phyloP scores from a whole-genome alignment of 2,797 vertebrate genomes.

The Poeciliopsis presidionis region DNA sequence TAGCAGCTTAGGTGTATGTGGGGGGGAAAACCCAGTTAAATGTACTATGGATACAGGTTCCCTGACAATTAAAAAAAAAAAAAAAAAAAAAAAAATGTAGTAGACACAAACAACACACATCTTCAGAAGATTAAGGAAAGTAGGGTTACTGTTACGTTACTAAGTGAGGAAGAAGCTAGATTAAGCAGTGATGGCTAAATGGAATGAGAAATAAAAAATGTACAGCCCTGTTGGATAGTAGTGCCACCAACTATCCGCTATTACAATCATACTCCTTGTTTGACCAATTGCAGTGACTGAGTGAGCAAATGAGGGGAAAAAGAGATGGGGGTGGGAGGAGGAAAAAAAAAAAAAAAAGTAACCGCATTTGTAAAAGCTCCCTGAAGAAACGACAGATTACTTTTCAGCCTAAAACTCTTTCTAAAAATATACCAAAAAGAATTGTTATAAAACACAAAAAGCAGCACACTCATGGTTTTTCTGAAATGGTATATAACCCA shows the following conservation, averaged over 20 bases:
- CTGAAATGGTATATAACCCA: constrained; percentile 54
- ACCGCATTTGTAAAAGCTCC: constrained; percentile 78
- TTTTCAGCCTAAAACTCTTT: constrained; percentile 64
- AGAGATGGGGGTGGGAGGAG: constrained; percentile 18
- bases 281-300: constrained; percentile 55
- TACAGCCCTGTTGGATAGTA: constrained; percentile 67
- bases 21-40: constrained; percentile 71
- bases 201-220: constrained; percentile 54
- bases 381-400: constrained; percentile 76
- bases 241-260: constrained; percentile 60
- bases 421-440: constrained; percentile 55
- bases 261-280: constrained; percentile 66
- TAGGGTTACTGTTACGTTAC: constrained; percentile 39
- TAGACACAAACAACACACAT: constrained; percentile 60
- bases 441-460: constrained; percentile 64
- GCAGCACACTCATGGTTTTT: constrained; percentile 67
- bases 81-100: constrained; percentile 60
- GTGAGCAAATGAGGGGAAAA: constrained; percentile 53
- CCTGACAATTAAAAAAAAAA: constrained; percentile 72
- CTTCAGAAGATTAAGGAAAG: constrained; percentile 56
- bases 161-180: constrained; percentile 48
- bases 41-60: constrained; percentile 78
- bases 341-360: constrained; percentile 38
- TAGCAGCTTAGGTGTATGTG: constrained; percentile 83
- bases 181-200: constrained; percentile 59